These are phyloP conservation scores for Phalanger gymnotis DNA, from an alignment of 2,797 vertebrate species.

Conservation along the genomic window DNA sequence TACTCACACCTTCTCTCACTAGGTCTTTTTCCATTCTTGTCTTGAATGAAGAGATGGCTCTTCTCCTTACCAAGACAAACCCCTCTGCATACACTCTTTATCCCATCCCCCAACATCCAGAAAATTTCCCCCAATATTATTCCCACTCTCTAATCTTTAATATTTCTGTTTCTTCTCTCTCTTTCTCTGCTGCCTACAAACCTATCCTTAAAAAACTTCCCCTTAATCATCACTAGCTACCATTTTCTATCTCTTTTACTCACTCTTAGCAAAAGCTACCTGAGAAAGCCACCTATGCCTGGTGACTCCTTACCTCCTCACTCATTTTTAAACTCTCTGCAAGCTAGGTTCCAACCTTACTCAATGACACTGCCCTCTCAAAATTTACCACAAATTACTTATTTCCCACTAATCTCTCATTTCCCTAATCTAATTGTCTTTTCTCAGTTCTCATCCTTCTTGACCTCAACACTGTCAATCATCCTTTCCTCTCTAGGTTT, in stretches of 20 bases:
- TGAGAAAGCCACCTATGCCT: neutral
- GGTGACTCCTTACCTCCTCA: neutral
- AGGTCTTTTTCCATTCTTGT: neutral
- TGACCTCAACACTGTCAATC: neutral
- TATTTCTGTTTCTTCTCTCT: neutral
- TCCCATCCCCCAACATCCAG: neutral
- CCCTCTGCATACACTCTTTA: neutral
- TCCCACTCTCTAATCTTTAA: neutral
- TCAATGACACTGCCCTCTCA: neutral
- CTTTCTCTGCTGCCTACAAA: neutral
- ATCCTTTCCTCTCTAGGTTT: neutral
- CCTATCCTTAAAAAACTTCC: neutral
- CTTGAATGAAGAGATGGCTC: neutral
- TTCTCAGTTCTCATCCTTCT: neutral
- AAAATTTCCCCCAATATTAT: neutral
- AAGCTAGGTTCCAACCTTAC: neutral
- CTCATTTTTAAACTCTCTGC: neutral
- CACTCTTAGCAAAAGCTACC: neutral
- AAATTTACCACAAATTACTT: neutral
- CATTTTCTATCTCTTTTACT: neutral
- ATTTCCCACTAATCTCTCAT: neutral
- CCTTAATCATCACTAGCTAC: neutral
- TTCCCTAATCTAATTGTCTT: neutral
- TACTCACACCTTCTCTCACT: neutral
- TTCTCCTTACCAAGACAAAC: neutral